These are phyloP conservation scores for Tragelaphus imberbis DNA, from an alignment of 2,113 vertebrate species.

Conservation along the genomic window DNA sequence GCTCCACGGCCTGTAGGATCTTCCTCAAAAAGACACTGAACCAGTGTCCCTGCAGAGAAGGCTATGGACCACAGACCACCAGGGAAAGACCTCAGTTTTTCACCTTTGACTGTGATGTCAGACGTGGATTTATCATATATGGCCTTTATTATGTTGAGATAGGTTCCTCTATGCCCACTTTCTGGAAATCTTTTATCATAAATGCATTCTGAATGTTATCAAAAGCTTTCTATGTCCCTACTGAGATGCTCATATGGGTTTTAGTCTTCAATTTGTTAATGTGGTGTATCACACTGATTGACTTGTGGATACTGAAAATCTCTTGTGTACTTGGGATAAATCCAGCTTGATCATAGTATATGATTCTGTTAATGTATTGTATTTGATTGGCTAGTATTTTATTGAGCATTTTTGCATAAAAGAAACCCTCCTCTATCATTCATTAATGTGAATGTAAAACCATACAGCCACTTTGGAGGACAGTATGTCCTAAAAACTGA, in stretches of 20 bases:
- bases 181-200: background rate
- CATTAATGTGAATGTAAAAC: background rate
- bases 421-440: background rate
- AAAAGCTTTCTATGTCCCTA: background rate
- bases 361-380: background rate
- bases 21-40: background rate
- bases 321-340: background rate
- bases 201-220: background rate
- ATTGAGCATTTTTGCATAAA: background rate
- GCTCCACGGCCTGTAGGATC: background rate
- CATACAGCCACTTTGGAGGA: background rate
- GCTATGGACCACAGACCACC: background rate
- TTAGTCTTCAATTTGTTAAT: background rate
- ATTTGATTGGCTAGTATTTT: background rate
- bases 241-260: background rate
- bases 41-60: background rate
- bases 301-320: background rate
- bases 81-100: background rate
- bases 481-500: background rate
- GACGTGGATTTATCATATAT: background rate
- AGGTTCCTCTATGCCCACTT: background rate
- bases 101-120: background rate
- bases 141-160: background rate
- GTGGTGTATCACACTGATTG: background rate
- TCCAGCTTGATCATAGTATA: background rate